Evolutionary conservation across 2,797 vertebrate species (phyloP).

Genomic region (Lepidocolaptes lacrymiger): DNA sequence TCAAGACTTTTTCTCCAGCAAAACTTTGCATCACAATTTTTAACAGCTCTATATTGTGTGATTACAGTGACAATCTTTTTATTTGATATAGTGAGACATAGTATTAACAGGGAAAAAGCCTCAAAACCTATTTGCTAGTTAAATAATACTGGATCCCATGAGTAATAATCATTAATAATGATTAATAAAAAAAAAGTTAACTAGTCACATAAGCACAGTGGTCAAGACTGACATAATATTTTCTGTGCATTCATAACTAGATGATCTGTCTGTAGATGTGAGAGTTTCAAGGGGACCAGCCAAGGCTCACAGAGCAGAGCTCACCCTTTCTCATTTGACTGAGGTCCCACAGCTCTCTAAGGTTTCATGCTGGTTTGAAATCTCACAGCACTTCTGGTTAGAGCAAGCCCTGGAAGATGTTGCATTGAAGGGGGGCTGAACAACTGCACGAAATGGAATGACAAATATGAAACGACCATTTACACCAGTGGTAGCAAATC

Average conservation of each 20-base stretch:
- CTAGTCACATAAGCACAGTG: neutral
- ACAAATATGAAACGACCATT: neutral
- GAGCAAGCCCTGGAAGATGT: neutral
- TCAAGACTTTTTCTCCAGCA: neutral
- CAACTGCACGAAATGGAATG: neutral
- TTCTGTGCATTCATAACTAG: neutral
- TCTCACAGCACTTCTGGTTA: neutral
- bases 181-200: neutral
- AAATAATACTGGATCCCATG: neutral
- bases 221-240: neutral
- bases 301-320: neutral
- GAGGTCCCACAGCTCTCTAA: neutral
- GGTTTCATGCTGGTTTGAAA: neutral
- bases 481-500: neutral
- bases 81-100: neutral
- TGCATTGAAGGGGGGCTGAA: accelerated
- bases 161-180: neutral
- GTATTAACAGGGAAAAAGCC: neutral
- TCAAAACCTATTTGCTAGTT: neutral
- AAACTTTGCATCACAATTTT: neutral
- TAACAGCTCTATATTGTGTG: neutral
- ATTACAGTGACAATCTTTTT: neutral
- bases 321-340: neutral
- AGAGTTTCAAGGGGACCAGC: neutral
- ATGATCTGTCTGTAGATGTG: neutral